These are phyloP conservation scores for Dione juno DNA, from an alignment of 2,888 invertebrate genomes.

Conservation along the genomic window DNA sequence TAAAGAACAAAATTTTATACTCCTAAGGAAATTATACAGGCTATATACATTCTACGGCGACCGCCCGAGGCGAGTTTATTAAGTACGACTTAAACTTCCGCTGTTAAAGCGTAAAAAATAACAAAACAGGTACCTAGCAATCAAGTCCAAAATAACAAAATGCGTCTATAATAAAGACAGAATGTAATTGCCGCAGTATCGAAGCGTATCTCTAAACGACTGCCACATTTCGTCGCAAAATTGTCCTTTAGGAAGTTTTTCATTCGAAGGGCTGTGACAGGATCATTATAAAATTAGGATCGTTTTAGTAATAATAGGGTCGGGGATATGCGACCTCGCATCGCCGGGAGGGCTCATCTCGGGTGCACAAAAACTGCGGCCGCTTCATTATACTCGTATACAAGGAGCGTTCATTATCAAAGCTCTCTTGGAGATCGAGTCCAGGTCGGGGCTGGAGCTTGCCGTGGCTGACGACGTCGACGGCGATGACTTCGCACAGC, in stretches of 20 bases:
- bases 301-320: conserved; percentile 81
- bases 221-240: conserved; percentile 74
- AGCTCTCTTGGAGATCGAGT: conserved; percentile 17
- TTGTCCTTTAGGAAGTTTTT: conserved; percentile 76
- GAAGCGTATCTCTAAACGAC: conserved; percentile 66
- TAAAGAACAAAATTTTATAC: conserved; percentile 21
- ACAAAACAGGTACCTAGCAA: conserved; percentile 40
- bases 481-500: conserved; percentile 52
- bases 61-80: conserved; percentile 32
- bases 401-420: conserved; percentile 53
- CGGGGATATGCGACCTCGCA: conserved; percentile 67
- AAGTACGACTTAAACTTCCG: conserved; percentile 49
- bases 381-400: conserved; percentile 74
- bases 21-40: conserved; percentile 26
- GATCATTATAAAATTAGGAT: conserved; percentile 82
- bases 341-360: conserved; percentile 76
- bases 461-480: conserved; percentile 13
- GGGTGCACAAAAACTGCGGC: conserved; percentile 71
- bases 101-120: conserved; percentile 46
- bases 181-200: conserved; percentile 63
- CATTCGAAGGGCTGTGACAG: conserved; percentile 76
- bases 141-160: conserved; percentile 36
- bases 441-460: conserved; percentile 47
- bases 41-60: conserved; percentile 29
- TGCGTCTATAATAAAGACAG: conserved; percentile 47